phyloP scores from a whole-genome alignment of 2,797 vertebrate genomes.

The Glossophaga mutica region DNA sequence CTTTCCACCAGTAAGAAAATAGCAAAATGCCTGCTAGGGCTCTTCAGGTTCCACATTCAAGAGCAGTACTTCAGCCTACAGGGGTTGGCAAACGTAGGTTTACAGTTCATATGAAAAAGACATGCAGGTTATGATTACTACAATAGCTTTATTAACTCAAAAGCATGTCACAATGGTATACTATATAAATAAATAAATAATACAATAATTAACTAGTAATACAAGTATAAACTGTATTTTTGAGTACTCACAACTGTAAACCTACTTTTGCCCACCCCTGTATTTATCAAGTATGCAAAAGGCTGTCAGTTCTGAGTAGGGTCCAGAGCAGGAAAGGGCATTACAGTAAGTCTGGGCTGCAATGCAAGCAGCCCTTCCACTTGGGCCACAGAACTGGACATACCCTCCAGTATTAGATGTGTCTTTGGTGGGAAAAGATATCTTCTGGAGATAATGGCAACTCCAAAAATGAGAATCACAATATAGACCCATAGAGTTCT shows the following conservation, averaged over 20 bases:
- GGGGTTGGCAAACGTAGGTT: too few relatives aligned
- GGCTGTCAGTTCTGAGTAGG: not conserved
- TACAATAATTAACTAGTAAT: too few relatives aligned
- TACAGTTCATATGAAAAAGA: too few relatives aligned
- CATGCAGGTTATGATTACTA: too few relatives aligned
- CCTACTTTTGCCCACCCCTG: too few relatives aligned
- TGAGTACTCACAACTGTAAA: too few relatives aligned
- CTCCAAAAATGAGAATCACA: not conserved
- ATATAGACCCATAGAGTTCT: not conserved
- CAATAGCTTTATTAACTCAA: too few relatives aligned
- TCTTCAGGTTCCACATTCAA: not conserved
- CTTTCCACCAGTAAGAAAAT: not conserved
- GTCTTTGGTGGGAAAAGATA: not conserved
- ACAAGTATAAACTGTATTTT: too few relatives aligned
- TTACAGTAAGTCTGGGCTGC: not conserved
- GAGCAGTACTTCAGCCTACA: not conserved
- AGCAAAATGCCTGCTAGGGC: not conserved
- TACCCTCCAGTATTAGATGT: not conserved
- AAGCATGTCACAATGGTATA: too few relatives aligned
- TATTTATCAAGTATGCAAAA: not conserved
- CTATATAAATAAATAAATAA: too few relatives aligned
- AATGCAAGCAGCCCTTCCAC: not conserved
- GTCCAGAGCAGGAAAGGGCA: not conserved
- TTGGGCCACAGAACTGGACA: not conserved
- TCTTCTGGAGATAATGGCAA: not conserved